Evolutionary conservation across 2,797 vertebrate genomes (phyloP).

Genomic region (Myoxocephalus aenaeus): DNA sequence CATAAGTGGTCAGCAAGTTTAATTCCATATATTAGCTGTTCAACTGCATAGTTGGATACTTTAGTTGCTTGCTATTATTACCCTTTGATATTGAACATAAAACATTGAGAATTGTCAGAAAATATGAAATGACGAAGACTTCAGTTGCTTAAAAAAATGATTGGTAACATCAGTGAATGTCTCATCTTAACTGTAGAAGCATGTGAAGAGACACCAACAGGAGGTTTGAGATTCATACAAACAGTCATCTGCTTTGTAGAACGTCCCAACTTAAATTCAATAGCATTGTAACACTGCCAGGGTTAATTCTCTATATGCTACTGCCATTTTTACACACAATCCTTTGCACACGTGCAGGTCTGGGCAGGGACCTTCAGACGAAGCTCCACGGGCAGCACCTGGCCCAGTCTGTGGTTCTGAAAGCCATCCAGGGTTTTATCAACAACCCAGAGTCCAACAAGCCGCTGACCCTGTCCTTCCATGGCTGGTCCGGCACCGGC

Average conservation of each 20-base stretch:
- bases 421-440: slow-evolving; percentile 86
- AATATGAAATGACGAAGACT: not conserved
- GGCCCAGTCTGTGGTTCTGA: slow-evolving; percentile 86
- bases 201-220: not conserved
- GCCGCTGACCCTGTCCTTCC: slow-evolving; percentile 93
- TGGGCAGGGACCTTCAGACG: slow-evolving; percentile 85
- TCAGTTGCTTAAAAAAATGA: not conserved
- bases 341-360: slow-evolving; percentile 79
- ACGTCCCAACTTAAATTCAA: not conserved
- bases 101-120: not conserved
- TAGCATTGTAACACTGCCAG: not conserved
- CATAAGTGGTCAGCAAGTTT: too few relatives aligned
- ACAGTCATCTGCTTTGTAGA: not conserved
- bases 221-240: not conserved
- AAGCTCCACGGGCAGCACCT: slow-evolving; percentile 96
- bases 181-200: not conserved
- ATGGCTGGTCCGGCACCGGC: slow-evolving; percentile 97
- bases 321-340: not conserved
- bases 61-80: not conserved
- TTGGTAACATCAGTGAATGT: not conserved
- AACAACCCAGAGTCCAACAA: slow-evolving; percentile 85
- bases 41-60: not conserved
- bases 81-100: not conserved
- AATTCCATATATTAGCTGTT: not conserved
- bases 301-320: not conserved